These are phyloP conservation scores for Origma solitaria DNA, from an alignment of 2,113 vertebrate genomes.

Conservation along the genomic window DNA sequence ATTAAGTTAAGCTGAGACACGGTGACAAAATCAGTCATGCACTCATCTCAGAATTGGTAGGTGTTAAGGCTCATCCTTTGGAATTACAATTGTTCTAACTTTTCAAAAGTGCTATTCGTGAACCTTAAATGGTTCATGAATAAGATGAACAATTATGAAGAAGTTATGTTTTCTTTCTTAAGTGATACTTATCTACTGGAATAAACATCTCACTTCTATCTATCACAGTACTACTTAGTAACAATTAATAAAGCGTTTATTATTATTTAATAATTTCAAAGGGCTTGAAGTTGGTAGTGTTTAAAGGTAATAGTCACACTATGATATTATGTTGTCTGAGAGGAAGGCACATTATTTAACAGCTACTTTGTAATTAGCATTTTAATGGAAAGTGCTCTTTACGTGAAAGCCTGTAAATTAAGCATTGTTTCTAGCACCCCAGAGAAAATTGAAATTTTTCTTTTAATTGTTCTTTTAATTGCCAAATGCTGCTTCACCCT, in stretches of 20 bases:
- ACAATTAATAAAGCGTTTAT: neutral
- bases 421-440: neutral
- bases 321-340: neutral
- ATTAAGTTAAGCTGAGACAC: neutral
- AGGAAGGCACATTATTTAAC: neutral
- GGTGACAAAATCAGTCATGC: neutral
- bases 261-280: neutral
- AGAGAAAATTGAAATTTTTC: neutral
- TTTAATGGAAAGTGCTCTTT: neutral
- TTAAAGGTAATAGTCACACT: neutral
- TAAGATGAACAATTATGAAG: no score
- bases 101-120: neutral
- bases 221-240: neutral
- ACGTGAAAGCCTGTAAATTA: neutral
- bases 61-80: neutral
- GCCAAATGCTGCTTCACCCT: neutral
- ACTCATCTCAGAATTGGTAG: neutral
- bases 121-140: neutral
- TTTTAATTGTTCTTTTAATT: neutral
- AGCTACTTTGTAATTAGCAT: neutral
- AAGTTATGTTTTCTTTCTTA: neutral
- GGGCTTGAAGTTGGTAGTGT: neutral
- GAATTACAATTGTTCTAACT: neutral
- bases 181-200: neutral
- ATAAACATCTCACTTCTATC: neutral